Evolutionary conservation across 2,113 vertebrate genomes (phyloP), one percentile per base, ranked within the genome.

Genomic region (Raja brachyura): DNA sequence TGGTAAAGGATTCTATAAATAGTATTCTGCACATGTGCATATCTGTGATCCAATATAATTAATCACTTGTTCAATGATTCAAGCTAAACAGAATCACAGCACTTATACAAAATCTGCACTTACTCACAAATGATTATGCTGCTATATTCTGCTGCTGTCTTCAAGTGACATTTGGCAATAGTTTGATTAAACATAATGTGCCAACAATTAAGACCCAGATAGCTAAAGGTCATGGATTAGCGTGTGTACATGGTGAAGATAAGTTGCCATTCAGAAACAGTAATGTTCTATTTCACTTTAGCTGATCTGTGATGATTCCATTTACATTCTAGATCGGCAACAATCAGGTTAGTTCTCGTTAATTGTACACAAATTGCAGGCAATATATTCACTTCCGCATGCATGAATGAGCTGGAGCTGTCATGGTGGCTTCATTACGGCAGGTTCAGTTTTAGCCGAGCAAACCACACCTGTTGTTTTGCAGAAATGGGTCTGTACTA

Each of bases 51-150:
- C 18, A 74, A 28, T 28, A 20, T 31, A 73, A 92, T 73, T 70
- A 70, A 90, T 90, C 88, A 70, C 33, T 90, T 73, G 39, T 92
- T 92, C 63, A 28, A 25, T 74, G 66, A 54, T 73, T 73, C 90
- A 73, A 48, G 48, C 66, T 28, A 74, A 74, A 31, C 90, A 92
- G 73, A 74, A 63, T 16, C 31, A 73, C 22, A 92, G 31, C 31
- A 25, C 31, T 39, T 90, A 90, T 8, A 14, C 39, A 90, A 70
- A 73, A 73, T 74, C 33, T 54, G 22, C 10, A 20, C 22, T 92
- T 70, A 13, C 20, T 5, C 33, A 74, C 68, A 74, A 28, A 74
- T 54, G 66, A 73, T 48, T 70, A 63, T n/a, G 1, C 13, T 31
- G 39, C 90, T 54, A 92, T 73, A 92, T 54, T 73, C 9, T 92